Base-by-base conservation (phyloP, 2,113 vertebrate genomes). In the Corythoichthys haematopterus region DNA sequence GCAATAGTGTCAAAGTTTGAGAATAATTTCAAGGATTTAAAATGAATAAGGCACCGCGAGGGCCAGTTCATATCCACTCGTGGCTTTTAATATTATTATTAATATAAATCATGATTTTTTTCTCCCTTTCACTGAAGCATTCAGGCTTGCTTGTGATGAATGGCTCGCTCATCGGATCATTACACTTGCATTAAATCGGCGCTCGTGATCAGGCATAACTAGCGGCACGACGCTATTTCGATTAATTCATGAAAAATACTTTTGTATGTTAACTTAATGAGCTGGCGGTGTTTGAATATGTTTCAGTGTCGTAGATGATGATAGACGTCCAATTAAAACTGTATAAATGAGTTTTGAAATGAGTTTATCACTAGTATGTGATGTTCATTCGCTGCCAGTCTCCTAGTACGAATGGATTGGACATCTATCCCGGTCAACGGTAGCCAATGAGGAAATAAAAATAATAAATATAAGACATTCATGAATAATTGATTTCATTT, bases 61-160 rank as follows among this genome's bases (percentile, higher is more conserved):
- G 53, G 20, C 28, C 53, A 33, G 51, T 52, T 52, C 15, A 52
- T 52, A 6, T 2, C 6, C 15, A n/a, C 51, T 52, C 0, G 2
- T 6, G 51, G 51, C 7, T 55, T 55, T 55, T 33, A 33, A 35
- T 33, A 55, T 55, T 33, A 55, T 12, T 55, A 33, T 35, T 20
- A 12, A 55, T 33, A 57, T 36, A 57, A 36, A 57, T 36, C 55
- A 35, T 57, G 28, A 35, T 33, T 13, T 43, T 43, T 43, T 43
- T 43, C 35, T 2, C 8, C 20, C 52, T 55, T 10, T 3, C 1
- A 43, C 59, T 28, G n/a, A 61, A 45, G 59, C 38, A 45, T 7
- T 13, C 11, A 46, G 43, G 20, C 60, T 28, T 7, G 60, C 28
- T 46, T 28, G 40, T 67, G 47, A 79, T 72, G 73, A 71, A 74